Conservation (phyloP, 2,888 invertebrate genomes). For the Scaptomyza cyrtandrae region DNA sequence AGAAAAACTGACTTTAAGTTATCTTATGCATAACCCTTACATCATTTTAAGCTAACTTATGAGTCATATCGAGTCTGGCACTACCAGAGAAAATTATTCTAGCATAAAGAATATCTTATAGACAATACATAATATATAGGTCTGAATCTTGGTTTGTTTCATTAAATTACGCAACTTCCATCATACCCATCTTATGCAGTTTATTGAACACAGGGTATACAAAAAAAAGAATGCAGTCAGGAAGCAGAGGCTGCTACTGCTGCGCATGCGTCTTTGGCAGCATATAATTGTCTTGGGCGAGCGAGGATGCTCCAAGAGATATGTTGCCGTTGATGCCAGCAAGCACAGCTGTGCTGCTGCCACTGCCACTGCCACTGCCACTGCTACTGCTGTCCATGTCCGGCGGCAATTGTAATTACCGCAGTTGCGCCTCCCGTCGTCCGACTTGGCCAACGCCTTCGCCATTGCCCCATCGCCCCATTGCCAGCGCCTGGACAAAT, state of each 20-base stretch:
- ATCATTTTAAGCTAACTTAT: not conserved
- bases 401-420: constrained; percentile 82
- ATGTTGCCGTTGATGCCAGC: constrained; percentile 54
- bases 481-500: constrained; percentile 70
- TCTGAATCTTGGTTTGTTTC: not conserved
- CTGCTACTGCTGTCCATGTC: constrained; percentile 72
- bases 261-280: constrained; percentile 79
- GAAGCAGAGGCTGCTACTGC: constrained; percentile 42
- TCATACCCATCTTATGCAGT: not conserved
- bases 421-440: constrained; percentile 80
- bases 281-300: constrained; percentile 74
- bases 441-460: constrained; percentile 74
- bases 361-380: constrained; percentile 27
- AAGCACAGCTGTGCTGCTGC: constrained; percentile 58
- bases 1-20: not conserved
- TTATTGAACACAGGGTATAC: constrained; percentile 9
- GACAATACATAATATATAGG: not conserved
- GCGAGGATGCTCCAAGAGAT: constrained; percentile 68
- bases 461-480: constrained; percentile 63
- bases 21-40: not conserved
- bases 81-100: not conserved
- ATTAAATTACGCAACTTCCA: too few relatives aligned
- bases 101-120: not conserved
- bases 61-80: not conserved
- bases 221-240: constrained; percentile 65